Evolutionary conservation across 2,113 vertebrate species (phyloP).

Genomic region (Alosa alosa): DNA sequence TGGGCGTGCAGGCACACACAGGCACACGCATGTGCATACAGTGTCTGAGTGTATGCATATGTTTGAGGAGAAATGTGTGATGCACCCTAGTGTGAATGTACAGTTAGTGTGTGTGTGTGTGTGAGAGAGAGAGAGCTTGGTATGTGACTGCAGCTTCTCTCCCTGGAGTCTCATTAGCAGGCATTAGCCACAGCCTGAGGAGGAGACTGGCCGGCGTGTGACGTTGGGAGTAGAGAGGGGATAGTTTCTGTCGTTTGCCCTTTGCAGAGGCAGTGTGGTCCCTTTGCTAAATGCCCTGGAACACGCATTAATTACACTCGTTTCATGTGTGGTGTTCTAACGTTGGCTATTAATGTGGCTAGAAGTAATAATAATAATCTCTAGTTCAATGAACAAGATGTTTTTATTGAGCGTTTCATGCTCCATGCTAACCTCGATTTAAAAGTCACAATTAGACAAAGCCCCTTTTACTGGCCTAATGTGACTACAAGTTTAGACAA

Average conservation of each 20-base stretch:
- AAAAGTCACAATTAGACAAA: too few relatives aligned
- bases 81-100: not conserved
- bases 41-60: too few relatives aligned
- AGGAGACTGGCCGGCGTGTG: not conserved
- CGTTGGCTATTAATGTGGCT: not conserved
- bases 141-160: slow-evolving; percentile 17
- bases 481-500: too few relatives aligned
- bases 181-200: slow-evolving; percentile 34
- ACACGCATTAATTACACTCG: not conserved
- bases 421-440: not conserved
- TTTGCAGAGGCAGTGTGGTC: not conserved
- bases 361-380: not conserved
- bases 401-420: not conserved
- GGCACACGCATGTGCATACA: too few relatives aligned
- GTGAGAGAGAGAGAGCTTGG: not conserved
- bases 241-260: not conserved
- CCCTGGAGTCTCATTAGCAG: slow-evolving; percentile 44
- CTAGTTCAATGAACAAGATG: not conserved
- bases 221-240: not conserved
- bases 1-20: not conserved
- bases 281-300: not conserved
- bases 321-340: not conserved
- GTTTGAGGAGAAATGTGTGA: too few relatives aligned
- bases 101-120: not conserved
- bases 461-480: too few relatives aligned